Conservation (phyloP, 35 echinoderm and acorn worm species). For the Amphiura filiformis region DNA sequence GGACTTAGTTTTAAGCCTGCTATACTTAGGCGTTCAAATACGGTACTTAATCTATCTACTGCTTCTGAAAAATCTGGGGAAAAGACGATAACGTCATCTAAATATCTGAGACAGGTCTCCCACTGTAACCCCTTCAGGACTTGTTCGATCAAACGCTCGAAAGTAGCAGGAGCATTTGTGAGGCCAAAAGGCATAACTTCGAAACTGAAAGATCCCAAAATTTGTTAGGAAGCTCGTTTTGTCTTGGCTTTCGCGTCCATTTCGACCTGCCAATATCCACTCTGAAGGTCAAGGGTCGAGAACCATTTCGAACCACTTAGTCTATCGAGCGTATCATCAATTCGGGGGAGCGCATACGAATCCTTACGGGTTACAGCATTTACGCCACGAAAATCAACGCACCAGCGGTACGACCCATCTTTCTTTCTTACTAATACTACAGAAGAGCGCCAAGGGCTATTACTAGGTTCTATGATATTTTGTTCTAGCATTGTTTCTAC, state of each 20-base stretch:
- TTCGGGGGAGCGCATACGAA: slow-evolving; percentile 44
- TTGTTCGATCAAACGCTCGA: slow-evolving; percentile 53
- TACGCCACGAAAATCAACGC: slow-evolving; percentile 38
- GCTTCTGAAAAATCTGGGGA: not conserved
- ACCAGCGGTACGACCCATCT: slow-evolving; percentile 21
- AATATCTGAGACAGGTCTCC: slow-evolving; percentile 30
- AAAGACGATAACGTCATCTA: slow-evolving; percentile 38
- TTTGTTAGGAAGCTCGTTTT: slow-evolving; percentile 52
- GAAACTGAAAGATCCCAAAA: slow-evolving; percentile 35
- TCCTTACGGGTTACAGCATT: slow-evolving; percentile 52
- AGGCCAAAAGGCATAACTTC: slow-evolving; percentile 62
- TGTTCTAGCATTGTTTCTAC: slow-evolving; percentile 40
- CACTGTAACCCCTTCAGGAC: slow-evolving; percentile 36
- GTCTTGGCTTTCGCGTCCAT: slow-evolving; percentile 23
- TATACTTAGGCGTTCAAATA: not conserved
- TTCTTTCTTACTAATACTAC: slow-evolving; percentile 56
- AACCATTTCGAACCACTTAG: slow-evolving; percentile 31
- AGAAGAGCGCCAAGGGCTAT: slow-evolving; percentile 53
- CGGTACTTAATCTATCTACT: slow-evolving; percentile 27
- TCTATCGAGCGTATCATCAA: slow-evolving; percentile 42
- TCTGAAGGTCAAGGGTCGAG: slow-evolving; percentile 29
- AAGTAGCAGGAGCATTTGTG: slow-evolving; percentile 51
- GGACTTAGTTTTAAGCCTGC: slow-evolving; percentile 55
- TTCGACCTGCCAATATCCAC: slow-evolving; percentile 50
- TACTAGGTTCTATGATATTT: slow-evolving; percentile 32